Percentiles rank a stretch among this genome's conserved stretches.
Evolutionary conservation across 2,113 vertebrate species (phyloP).

Genomic region (Uropsilus gracilis): DNA sequence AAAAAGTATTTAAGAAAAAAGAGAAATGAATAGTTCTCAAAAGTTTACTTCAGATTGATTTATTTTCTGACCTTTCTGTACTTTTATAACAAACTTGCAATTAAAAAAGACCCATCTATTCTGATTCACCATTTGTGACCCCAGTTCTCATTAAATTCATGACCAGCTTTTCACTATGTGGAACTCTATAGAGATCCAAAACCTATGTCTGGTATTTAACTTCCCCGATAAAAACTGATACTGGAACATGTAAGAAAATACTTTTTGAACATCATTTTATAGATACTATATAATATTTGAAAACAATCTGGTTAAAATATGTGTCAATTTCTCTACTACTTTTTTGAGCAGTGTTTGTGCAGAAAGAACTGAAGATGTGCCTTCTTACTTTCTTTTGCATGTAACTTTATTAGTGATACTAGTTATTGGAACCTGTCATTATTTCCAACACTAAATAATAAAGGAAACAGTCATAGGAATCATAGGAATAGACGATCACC

Average conservation of each 20-base stretch:
- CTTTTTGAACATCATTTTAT: conserved; percentile 35
- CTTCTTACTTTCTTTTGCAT: neutral
- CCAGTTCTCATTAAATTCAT: conserved; percentile 46
- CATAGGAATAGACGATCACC: neutral
- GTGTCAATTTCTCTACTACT: neutral
- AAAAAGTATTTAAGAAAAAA: conserved; percentile 62
- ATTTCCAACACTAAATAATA: neutral
- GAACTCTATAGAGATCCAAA: conserved; percentile 46
- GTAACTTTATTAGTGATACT: neutral
- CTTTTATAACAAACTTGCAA: conserved; percentile 72
- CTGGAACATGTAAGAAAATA: neutral
- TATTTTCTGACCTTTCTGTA: conserved; percentile 72
- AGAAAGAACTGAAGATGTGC: neutral
- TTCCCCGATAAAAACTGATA: conserved; percentile 47
- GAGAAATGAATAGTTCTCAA: conserved; percentile 51
- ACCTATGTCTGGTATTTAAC: conserved; percentile 51
- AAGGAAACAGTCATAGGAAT: neutral
- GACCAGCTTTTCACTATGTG: conserved; percentile 26
- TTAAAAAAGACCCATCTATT: conserved; percentile 70
- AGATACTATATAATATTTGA: conserved; percentile 22
- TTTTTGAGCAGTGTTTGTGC: neutral
- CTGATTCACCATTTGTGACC: conserved; percentile 40
- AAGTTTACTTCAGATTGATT: conserved; percentile 73
- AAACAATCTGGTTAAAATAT: conserved; percentile 17
- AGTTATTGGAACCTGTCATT: neutral